phyloP scores from a whole-genome alignment of 2,888 invertebrate genomes.

The Phaonia tiefii region DNA sequence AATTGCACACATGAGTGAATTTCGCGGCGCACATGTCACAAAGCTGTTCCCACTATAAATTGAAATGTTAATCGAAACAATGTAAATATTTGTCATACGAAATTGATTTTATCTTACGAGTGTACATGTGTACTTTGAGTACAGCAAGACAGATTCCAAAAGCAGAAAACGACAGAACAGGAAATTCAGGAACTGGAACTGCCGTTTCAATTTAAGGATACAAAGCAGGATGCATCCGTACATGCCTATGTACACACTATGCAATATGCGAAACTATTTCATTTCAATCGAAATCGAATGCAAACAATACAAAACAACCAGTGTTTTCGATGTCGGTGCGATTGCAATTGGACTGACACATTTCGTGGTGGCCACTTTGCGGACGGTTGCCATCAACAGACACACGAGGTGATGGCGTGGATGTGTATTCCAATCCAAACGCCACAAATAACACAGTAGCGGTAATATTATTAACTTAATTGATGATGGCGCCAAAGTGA shows the following conservation, averaged over 20 bases:
- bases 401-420: not conserved
- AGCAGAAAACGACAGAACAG: slow-evolving; percentile 3
- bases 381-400: not conserved
- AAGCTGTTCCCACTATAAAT: no score
- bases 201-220: no score
- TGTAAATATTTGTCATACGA: slow-evolving; percentile 14
- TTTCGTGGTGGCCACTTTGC: not conserved
- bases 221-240: no score
- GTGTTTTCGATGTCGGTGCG: not conserved
- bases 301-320: not conserved
- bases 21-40: no score
- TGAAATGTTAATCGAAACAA: not conserved
- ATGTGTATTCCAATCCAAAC: not conserved
- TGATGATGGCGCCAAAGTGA: slow-evolving; percentile 73
- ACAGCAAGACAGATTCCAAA: not conserved
- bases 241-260: no score
- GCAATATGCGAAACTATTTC: no score
- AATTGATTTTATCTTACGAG: not conserved
- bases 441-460: slow-evolving; percentile 27
- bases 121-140: not conserved
- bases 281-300: no score
- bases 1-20: no score
- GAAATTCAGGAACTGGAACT: slow-evolving; percentile 12
- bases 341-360: not conserved
- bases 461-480: slow-evolving; percentile 66